Evolutionary conservation across 2,797 vertebrate species (phyloP).

Genomic region (Helicolenus hilgendorfi): DNA sequence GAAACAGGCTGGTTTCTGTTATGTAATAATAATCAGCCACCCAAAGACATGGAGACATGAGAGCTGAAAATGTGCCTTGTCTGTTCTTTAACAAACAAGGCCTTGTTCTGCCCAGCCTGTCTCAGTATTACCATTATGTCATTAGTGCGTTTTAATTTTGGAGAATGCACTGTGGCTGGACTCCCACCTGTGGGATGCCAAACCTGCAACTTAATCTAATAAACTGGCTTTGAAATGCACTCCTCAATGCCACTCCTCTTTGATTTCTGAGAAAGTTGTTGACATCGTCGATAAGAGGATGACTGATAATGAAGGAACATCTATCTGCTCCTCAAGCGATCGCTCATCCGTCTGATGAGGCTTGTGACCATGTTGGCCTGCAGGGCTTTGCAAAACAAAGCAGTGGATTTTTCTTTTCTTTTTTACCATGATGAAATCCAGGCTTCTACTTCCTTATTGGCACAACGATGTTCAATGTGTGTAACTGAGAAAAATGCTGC

Average conservation of each 20-base stretch:
- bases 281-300: slow-evolving; percentile 11
- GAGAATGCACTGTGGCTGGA: not conserved
- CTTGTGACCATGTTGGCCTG: not conserved
- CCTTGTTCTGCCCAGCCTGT: slow-evolving; percentile 36
- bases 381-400: slow-evolving; percentile 27
- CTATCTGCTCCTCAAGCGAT: slow-evolving; percentile 6
- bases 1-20: slow-evolving; percentile 57
- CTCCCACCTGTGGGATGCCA: not conserved
- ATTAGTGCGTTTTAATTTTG: slow-evolving; percentile 15
- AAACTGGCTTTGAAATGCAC: slow-evolving; percentile 11
- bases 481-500: slow-evolving; percentile 3
- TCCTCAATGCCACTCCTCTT: not conserved
- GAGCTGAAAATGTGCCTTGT: slow-evolving; percentile 31
- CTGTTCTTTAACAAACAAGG: slow-evolving; percentile 46
- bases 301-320: slow-evolving; percentile 31
- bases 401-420: not conserved
- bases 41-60: slow-evolving; percentile 45
- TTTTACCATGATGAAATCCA: not conserved
- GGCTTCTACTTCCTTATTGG: slow-evolving; percentile 25
- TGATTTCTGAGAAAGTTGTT: slow-evolving; percentile 28
- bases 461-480: not conserved
- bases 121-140: slow-evolving; percentile 13
- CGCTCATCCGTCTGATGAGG: not conserved
- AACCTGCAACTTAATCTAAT: slow-evolving; percentile 40
- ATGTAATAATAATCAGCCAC: slow-evolving; percentile 50